Percentiles rank a stretch among this genome's conserved stretches.
Evolutionary conservation across 2,888 invertebrate species (phyloP).

Genomic region (Mylabris sibirica): DNA sequence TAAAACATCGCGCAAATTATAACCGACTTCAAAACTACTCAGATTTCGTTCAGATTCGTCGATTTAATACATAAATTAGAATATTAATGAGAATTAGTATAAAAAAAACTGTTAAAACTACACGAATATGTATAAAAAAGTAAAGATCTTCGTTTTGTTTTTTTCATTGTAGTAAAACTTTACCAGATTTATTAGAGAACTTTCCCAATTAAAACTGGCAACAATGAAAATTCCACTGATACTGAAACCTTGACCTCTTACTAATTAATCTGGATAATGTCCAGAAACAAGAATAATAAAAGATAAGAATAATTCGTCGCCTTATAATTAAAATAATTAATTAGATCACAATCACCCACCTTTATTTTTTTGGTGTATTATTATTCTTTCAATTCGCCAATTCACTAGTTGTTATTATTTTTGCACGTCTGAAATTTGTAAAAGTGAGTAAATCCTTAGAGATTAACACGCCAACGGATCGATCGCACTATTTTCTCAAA

Average conservation of each 20-base stretch:
- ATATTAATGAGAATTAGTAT: background rate
- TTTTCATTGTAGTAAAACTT: background rate
- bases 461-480: background rate
- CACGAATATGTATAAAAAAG: background rate
- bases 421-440: background rate
- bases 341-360: too few species aligned
- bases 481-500: background rate
- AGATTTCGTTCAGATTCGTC: background rate
- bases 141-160: background rate
- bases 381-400: too few species aligned
- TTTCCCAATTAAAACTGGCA: background rate
- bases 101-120: background rate
- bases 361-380: too few species aligned
- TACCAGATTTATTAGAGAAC: background rate
- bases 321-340: background rate
- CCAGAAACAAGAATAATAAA: too few species aligned
- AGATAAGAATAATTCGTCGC: too few species aligned
- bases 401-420: too few species aligned
- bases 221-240: background rate
- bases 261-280: background rate
- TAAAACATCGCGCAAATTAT: too few species aligned
- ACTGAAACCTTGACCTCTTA: background rate
- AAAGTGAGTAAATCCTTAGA: background rate
- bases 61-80: background rate
- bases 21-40: too few species aligned